Base-by-base conservation (phyloP, 2,888 invertebrate genomes). In the Ethmia dodecea region DNA sequence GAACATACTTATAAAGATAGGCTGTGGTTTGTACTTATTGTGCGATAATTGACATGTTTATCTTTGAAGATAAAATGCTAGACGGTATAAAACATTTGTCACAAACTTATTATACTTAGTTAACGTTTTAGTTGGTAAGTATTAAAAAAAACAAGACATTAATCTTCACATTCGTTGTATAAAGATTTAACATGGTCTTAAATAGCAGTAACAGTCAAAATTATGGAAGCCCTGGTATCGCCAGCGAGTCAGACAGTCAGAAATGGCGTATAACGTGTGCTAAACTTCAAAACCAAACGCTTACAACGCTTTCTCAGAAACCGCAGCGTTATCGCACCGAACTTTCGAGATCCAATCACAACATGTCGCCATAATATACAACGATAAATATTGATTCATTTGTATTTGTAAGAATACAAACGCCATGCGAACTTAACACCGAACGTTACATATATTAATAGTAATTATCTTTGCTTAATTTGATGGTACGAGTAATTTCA, bases 21-120 rank as follows among this genome's bases (percentile, higher is more conserved):
- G 6, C 55, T 48, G 50, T 55, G 55, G 49, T 77, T 79, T 83
- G 83, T 84, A 81, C 84, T 83, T 51, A 67, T 52, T 55, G 81
- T 81, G 84, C 78, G 63, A 51, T 59, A 49, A 59, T 65, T 59
- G 64, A 74, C 67, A 66, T 57, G 45, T 45, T 52, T 60, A 60
- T 65, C 62, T 52, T 40, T 45, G 46, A 54, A 49, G 42, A 47
- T 39, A 45, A 46, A 45, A 49, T 41, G 46, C 41, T 42, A 38
- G 40, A 46, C 45, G 40, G 37, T 39, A 42, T 35, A 22, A 22
- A 3, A 22, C 8, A n/a, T 22, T 22, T n/a, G n/a, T n/a, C 8
- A n/a, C 35, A 42, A 37, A 42, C 32, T 16, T 18, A 30, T 41
- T 31, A 50, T 43, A 37, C n/a, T 31, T 42, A 42, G 50, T 59